These are phyloP conservation scores for Catharus fuscescens DNA, from an alignment of 2,113 vertebrate genomes.

Conservation along the genomic window DNA sequence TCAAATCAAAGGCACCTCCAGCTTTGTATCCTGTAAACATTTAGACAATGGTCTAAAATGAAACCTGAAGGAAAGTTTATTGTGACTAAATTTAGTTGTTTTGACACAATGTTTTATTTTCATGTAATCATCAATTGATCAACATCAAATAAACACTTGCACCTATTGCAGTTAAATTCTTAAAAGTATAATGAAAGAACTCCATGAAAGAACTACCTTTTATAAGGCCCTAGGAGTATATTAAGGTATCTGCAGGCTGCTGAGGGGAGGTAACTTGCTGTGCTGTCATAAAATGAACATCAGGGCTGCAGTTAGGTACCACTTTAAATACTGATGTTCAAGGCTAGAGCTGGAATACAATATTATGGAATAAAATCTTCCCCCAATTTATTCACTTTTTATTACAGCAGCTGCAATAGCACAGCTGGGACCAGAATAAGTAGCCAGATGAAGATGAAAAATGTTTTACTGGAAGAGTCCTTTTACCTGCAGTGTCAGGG, in stretches of 20 bases:
- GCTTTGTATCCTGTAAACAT: not conserved
- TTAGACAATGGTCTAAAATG: not conserved
- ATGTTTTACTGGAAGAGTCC: conserved; percentile 28
- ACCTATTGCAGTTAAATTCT: not conserved
- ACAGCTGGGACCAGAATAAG: conserved; percentile 32
- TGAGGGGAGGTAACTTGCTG: not conserved
- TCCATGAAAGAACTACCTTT: not conserved
- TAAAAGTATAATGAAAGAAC: not conserved
- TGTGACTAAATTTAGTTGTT: not conserved
- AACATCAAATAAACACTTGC: not conserved
- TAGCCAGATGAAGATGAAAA: conserved; percentile 25
- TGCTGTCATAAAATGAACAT: not conserved
- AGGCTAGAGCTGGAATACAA: not conserved
- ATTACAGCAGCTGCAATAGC: conserved; percentile 21
- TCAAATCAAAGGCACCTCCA: not conserved
- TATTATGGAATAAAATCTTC: conserved; percentile 13
- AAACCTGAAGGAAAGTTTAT: not conserved
- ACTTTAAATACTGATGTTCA: not conserved
- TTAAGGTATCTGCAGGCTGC: not conserved
- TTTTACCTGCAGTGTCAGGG: conserved; percentile 19
- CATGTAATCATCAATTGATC: not conserved
- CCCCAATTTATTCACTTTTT: not conserved
- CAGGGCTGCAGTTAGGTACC: not conserved
- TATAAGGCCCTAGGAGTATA: not conserved
- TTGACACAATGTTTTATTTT: not conserved